phyloP scores from a whole-genome alignment of 2,797 vertebrate species.

The Pteropus rufus region DNA sequence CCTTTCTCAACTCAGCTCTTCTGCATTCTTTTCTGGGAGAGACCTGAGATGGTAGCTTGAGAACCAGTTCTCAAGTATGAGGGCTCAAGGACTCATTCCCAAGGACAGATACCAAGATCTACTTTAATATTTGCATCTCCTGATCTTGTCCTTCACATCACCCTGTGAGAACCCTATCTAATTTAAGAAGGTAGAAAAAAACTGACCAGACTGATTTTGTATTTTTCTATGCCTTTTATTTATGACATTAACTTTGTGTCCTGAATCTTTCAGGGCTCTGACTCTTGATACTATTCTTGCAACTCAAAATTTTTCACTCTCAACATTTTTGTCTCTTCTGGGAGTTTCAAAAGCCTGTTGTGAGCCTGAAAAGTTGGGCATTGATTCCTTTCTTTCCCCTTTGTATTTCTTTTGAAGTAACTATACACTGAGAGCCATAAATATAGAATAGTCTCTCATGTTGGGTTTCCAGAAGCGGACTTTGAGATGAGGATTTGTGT shows the following conservation, averaged over 20 bases:
- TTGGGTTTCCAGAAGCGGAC: not conserved
- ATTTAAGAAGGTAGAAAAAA: not conserved
- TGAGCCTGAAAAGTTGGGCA: not conserved
- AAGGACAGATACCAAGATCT: not conserved
- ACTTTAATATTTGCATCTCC: not conserved
- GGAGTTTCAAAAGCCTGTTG: not conserved
- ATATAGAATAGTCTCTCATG: not conserved
- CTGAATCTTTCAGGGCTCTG: not conserved
- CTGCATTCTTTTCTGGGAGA: not conserved
- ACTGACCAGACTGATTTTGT: not conserved
- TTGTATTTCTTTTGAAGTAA: constrained; percentile 22
- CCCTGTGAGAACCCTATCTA: not conserved
- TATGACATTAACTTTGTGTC: not conserved
- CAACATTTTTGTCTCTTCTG: not conserved
- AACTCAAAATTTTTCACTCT: not conserved
- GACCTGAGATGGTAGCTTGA: not conserved
- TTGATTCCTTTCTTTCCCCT: not conserved
- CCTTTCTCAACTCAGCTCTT: not conserved
- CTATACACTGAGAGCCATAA: not conserved
- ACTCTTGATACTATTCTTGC: not conserved
- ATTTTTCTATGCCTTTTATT: not conserved
- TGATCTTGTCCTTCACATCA: not conserved
- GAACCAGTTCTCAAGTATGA: not conserved
- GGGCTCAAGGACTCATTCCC: not conserved
- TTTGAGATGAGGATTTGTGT: not conserved